Conservation (phyloP, 2,888 invertebrate species). For the Hyalella azteca region DNA sequence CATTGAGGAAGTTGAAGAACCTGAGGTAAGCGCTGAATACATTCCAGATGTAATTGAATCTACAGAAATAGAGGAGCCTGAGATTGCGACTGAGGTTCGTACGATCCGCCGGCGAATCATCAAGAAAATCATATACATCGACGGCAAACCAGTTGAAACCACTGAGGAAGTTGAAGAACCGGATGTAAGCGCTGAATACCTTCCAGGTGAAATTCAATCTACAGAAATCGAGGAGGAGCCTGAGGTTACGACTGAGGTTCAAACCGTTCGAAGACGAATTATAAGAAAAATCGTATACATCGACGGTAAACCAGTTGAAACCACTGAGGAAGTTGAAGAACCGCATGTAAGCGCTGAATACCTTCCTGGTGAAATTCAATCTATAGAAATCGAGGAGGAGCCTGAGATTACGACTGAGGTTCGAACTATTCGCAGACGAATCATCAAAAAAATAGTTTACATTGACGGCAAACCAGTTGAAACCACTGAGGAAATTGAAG, state of each 20-base stretch:
- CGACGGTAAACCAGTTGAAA: background rate
- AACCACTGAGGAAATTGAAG: constrained; percentile 37
- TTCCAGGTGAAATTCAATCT: background rate
- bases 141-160: constrained; percentile 11
- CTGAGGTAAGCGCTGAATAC: background rate
- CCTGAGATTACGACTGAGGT: constrained; percentile 38
- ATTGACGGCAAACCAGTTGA: constrained; percentile 39
- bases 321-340: background rate
- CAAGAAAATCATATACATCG: constrained; percentile 26
- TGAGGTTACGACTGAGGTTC: background rate
- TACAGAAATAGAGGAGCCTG: background rate
- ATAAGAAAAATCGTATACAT: constrained; percentile 23
- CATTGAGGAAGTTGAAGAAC: background rate
- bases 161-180: background rate
- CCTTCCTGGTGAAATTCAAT: background rate
- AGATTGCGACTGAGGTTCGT: background rate
- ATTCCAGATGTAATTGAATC: background rate
- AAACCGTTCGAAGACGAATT: background rate
- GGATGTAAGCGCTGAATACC: constrained; percentile 2
- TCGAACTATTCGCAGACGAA: constrained; percentile 36
- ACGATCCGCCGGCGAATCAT: constrained; percentile 36
- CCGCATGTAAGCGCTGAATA: background rate
- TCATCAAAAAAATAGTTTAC: constrained; percentile 43
- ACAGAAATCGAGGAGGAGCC: background rate
- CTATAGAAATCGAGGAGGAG: background rate